Percentiles rank a stretch among this genome's conserved stretches.
Evolutionary conservation across 2,113 vertebrate species (phyloP).

Genomic region (Albula glossodonta): DNA sequence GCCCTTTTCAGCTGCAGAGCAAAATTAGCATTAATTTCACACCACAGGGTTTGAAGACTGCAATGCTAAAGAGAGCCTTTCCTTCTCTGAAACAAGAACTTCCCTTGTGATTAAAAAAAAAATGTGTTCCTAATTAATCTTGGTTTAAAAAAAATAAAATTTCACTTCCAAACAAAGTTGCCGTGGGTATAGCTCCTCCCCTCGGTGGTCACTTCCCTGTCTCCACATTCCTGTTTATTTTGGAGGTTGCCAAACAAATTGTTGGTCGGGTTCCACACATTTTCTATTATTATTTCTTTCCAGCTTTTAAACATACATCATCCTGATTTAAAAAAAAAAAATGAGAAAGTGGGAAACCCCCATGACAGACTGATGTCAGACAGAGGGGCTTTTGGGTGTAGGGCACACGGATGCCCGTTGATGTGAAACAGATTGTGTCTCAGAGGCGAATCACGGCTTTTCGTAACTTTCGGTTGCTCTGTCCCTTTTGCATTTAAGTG

Average conservation of each 20-base stretch:
- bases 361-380: not conserved
- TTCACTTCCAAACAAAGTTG: not conserved
- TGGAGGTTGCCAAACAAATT: slow-evolving; percentile 5
- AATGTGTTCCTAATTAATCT: slow-evolving; percentile 8
- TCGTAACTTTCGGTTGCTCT: too few species aligned
- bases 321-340: not conserved
- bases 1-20: slow-evolving; percentile 15
- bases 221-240: not conserved
- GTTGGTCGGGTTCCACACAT: not conserved
- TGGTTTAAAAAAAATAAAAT: not conserved
- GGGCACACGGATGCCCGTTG: not conserved
- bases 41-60: not conserved
- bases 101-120: not conserved
- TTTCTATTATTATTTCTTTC: not conserved
- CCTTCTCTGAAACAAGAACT: not conserved
- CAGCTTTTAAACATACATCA: not conserved
- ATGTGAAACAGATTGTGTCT: not conserved
- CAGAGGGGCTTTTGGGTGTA: not conserved
- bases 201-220: not conserved
- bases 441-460: too few species aligned
- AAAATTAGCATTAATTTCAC: not conserved
- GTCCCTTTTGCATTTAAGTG: not conserved
- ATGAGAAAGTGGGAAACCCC: not conserved
- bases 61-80: not conserved
- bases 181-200: not conserved